Base-by-base conservation (phyloP, 2,797 vertebrate species). In the Morelia viridis region DNA sequence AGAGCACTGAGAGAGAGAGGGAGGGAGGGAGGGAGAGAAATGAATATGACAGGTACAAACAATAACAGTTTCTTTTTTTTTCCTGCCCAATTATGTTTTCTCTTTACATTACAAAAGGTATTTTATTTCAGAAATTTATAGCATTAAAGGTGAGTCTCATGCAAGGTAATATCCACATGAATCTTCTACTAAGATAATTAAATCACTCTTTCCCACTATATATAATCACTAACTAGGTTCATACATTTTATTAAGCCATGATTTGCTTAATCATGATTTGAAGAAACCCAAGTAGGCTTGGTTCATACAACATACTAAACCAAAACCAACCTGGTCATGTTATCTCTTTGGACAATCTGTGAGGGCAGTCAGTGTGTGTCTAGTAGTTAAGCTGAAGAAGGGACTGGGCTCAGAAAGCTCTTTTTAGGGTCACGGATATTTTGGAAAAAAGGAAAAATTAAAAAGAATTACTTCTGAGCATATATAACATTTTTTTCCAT, bases 21-120 rank as follows among this genome's bases (percentile, higher is more conserved):
- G n/a, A 17, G 91, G 94, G 26, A 28, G 26, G 24, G 57, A 19
- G 1, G 93, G 94, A 57, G 95, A 95, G 93, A 80, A 0, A 93
- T 7, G 46, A 91, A 93, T 94, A 93, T 95, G 92, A 90, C 7
- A n/a, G 5, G 15, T n/a, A 64, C n/a, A 41, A 86, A 86, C 93
- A 87, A 5, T 19, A 24, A 1, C 58, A 93, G 92, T 93, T 92
- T 41, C 89, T 64, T 35, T 94, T 88, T 88, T 91, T 62, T 91
- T 94, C 68, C 86, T 57, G 0, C 15, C 24, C 65, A 3, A 56
- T 15, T 56, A 85, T 0, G n/a, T 83, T 62, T 57, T 11, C 31
- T 84, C 10, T 84, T 62, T 62, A 10, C 83, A 71, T 60, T 84
- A 28, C n/a, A 46, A 53, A 61, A 46, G 35, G 35, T 22, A n/a